phyloP scores from a whole-genome alignment of 1,140 invertebrate genomes.

The Periplaneta americana region DNA sequence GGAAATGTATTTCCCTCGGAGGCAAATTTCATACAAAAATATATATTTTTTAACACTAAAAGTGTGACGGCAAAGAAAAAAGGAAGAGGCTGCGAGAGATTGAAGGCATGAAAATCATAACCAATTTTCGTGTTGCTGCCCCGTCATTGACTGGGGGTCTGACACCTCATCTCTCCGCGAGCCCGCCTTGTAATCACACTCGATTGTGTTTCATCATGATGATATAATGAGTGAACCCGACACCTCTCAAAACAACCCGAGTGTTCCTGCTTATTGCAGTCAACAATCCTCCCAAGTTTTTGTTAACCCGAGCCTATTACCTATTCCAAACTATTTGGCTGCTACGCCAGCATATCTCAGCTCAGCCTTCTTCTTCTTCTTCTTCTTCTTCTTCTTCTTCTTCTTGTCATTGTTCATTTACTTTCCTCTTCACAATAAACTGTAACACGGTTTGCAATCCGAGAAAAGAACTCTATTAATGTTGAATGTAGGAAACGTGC shows the following conservation, averaged over 20 bases:
- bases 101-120: background rate
- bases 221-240: slow-evolving; percentile 9
- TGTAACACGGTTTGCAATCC: no score
- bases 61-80: background rate
- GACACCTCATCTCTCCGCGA: background rate
- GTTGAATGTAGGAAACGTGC: no score
- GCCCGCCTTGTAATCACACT: slow-evolving; percentile 4
- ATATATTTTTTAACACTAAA: background rate
- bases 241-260: no score
- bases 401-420: no score
- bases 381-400: no score
- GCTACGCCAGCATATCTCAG: no score
- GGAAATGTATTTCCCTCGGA: background rate
- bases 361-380: no score
- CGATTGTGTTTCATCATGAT: slow-evolving; percentile 10
- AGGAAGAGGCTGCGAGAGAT: background rate
- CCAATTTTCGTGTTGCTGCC: background rate
- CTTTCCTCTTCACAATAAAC: no score
- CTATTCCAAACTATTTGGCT: background rate
- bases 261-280: no score
- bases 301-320: background rate
- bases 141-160: background rate
- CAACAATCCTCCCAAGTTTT: background rate
- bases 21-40: background rate
- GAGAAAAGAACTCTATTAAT: no score